Evolutionary conservation across 2,113 vertebrate genomes (phyloP), one percentile per base, ranked within the genome.

Genomic region (Loxodonta africana): DNA sequence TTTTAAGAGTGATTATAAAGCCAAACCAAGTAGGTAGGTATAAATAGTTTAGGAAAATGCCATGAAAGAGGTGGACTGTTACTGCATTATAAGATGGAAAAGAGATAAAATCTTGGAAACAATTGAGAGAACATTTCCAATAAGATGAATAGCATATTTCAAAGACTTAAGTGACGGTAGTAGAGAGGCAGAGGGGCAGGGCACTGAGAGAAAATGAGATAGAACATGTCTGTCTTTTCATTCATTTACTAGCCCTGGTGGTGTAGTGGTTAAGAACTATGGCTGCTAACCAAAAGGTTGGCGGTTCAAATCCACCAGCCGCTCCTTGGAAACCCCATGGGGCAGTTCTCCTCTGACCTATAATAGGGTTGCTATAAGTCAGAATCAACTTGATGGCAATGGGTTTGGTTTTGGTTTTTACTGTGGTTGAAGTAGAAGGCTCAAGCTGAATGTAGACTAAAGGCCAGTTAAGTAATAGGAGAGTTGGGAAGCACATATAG

Each of bases 381-480:
- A 57, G 53, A 57, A 57, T 57, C 11, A 12, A 57, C 53, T 57
- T 57, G 15, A 14, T 57, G 53, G 53, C 53, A 57, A 57, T 57
- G 53, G 60, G 60, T 62, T 62, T 62, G 60, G 60, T 62, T 62
- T 62, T 20, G 21, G 17, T 77, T 4, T 90, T 17, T 85, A 6
- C 67, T 76, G 0, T 83, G 37, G 11, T 11, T 83, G 53, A 78
- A 97, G 26, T 85, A 33, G 67, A 88, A 25, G 11, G 33, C 60
- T 51, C 76, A 53, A 84, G 28, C 83, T 88, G 23, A 92, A 80
- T 93, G 30, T 95, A 80, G 86, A 95, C 78, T 48, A 76, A 92
- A 90, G 25, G 63, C 86, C 89, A 93, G 46, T 18, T 83, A 83
- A 88, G 14, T 82, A 69, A 85, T 26, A 44, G 44, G 83, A 91